These are phyloP conservation scores for Lepidochitona cinerea DNA, from an alignment of 2,888 invertebrate species.

Conservation along the genomic window DNA sequence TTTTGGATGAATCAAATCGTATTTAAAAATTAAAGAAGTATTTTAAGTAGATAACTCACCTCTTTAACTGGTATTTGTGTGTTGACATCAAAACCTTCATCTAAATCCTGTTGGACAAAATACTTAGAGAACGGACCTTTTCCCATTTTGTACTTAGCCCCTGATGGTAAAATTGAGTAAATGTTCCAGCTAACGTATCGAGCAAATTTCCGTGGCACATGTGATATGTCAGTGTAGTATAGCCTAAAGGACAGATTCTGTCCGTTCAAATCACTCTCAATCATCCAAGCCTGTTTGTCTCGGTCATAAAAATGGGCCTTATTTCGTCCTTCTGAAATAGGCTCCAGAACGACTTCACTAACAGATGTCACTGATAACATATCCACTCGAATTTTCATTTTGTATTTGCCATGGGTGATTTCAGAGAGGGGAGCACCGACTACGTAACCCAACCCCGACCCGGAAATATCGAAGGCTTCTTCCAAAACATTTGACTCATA, in stretches of 20 bases:
- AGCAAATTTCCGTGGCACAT: conserved; percentile 84
- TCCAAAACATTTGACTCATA: conserved; percentile 62
- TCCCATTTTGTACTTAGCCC: conserved; percentile 76
- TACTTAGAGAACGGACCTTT: conserved; percentile 85
- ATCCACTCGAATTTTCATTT: conserved; percentile 80
- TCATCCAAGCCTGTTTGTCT: conserved; percentile 85
- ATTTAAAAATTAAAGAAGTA: too few relatives aligned
- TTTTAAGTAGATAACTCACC: too few relatives aligned
- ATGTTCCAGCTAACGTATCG: conserved; percentile 70
- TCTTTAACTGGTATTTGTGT: conserved; percentile 83
- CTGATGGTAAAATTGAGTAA: conserved; percentile 72
- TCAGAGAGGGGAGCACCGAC: conserved; percentile 52
- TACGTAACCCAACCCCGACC: conserved; percentile 56
- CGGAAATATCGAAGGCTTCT: conserved; percentile 59
- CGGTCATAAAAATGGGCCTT: conserved; percentile 80
- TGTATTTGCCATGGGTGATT: conserved; percentile 52
- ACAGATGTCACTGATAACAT: conserved; percentile 82
- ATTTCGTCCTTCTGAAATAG: conserved; percentile 49
- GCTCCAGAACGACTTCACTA: conserved; percentile 74
- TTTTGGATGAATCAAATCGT: too few relatives aligned
- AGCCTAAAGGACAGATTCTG: conserved; percentile 82
- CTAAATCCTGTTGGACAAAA: conserved; percentile 84
- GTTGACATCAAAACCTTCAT: conserved; percentile 87
- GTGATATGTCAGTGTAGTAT: conserved; percentile 72
- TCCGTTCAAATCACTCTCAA: conserved; percentile 84